phyloP scores from a whole-genome alignment of 2,113 vertebrate species.

The Paracyprichromis sp. region DNA sequence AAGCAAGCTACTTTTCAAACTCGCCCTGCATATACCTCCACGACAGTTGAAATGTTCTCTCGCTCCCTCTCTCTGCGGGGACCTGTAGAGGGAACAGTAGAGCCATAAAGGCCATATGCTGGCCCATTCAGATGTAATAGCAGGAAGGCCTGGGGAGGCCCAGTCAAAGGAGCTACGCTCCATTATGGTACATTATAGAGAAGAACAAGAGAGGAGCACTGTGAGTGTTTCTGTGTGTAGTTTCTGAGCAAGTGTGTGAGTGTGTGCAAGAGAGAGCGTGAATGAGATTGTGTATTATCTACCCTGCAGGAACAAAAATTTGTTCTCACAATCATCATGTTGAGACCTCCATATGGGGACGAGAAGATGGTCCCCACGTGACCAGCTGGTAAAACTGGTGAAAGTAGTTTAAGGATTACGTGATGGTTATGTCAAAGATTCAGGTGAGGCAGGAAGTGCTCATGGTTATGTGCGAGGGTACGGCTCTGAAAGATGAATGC shows the following conservation, averaged over 20 bases:
- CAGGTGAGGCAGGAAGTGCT: neutral
- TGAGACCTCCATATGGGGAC: neutral
- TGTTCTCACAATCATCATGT: neutral
- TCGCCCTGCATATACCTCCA: constrained; percentile 34
- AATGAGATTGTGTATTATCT: neutral
- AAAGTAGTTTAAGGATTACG: neutral
- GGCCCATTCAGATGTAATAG: constrained; percentile 62
- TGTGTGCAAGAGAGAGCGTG: neutral
- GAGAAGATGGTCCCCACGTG: neutral
- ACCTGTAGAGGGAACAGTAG: constrained; percentile 50
- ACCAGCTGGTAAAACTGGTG: neutral
- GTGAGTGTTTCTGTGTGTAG: constrained; percentile 3
- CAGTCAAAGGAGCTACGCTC: constrained; percentile 37
- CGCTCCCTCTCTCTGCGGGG: constrained; percentile 39
- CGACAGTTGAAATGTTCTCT: constrained; percentile 42
- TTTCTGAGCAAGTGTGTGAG: neutral
- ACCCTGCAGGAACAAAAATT: neutral
- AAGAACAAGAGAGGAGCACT: constrained; percentile 12
- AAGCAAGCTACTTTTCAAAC: constrained; percentile 27
- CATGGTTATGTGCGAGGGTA: neutral
- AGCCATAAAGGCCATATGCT: constrained; percentile 65
- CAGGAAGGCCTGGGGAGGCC: constrained; percentile 49
- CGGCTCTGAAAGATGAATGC: neutral
- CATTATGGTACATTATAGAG: constrained; percentile 52
- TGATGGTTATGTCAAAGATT: neutral